A percentile compares a stretch with the other conserved stretches of the same genome.
Conservation (phyloP, 2,888 invertebrate genomes). For the Pterostichus niger region DNA sequence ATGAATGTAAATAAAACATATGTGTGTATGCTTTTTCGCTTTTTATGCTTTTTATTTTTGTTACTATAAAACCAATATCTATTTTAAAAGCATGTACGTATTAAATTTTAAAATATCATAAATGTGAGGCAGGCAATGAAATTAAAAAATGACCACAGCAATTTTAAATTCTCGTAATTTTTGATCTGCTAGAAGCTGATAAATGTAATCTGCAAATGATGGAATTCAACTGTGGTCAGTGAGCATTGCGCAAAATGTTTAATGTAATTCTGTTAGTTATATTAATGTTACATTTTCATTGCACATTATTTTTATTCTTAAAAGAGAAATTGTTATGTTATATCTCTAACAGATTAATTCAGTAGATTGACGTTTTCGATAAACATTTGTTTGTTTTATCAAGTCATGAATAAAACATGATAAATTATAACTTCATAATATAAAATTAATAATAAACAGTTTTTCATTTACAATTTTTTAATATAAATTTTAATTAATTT, state of each 20-base stretch:
- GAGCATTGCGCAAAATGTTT: neutral
- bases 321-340: constrained; percentile 7
- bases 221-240: neutral
- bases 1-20: too few relatives aligned
- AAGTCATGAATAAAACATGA: constrained; percentile 18
- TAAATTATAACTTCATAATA: constrained; percentile 16
- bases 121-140: too few relatives aligned
- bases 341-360: neutral
- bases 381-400: constrained; percentile 3
- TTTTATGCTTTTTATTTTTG: too few relatives aligned
- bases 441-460: neutral
- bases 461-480: neutral
- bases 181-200: neutral
- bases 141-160: neutral
- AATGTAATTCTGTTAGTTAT: constrained; percentile 38
- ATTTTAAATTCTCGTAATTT: neutral
- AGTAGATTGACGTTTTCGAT: neutral
- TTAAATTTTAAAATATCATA: too few relatives aligned
- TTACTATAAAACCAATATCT: too few relatives aligned
- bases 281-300: neutral
- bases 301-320: neutral
- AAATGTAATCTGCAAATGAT: neutral
- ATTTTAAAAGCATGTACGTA: too few relatives aligned
- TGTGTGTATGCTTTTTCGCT: too few relatives aligned
- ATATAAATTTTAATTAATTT: too few relatives aligned